Conservation (phyloP, 2,888 invertebrate species). For the Cinara cedri region DNA sequence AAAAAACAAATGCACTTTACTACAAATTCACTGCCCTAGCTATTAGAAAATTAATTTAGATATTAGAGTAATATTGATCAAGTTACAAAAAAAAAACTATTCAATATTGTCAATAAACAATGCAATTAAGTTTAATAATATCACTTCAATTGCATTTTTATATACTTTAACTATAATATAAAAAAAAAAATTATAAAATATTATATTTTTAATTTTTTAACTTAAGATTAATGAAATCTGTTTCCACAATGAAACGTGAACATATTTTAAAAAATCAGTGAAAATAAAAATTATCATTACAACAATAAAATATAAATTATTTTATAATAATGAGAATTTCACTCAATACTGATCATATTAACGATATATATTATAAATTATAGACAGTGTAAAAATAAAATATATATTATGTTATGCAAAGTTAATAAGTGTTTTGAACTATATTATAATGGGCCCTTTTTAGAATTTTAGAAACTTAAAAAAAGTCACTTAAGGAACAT, state of each 20-base stretch:
- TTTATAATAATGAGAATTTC: conserved; percentile 11
- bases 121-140: conserved; percentile 33
- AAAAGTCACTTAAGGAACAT: conserved; percentile 45
- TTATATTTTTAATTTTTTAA: conserved; percentile 9
- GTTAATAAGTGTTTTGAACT: conserved; percentile 16
- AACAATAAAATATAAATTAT: conserved; percentile 24
- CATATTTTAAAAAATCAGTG: not conserved
- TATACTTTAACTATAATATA: not conserved
- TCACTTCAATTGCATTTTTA: conserved; percentile 22
- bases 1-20: too few species aligned
- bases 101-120: too few species aligned
- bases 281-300: conserved; percentile 2
- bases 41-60: too few species aligned
- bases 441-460: conserved; percentile 4
- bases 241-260: not conserved
- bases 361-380: not conserved
- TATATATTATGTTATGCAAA: conserved; percentile 12
- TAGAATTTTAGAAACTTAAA: conserved; percentile 24
- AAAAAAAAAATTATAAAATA: not conserved
- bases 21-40: too few species aligned
- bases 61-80: too few species aligned
- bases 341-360: not conserved
- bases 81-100: too few species aligned
- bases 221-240: not conserved
- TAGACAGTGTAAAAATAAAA: conserved; percentile 10